Base-by-base conservation (phyloP, 2,888 invertebrate species). In the Pammene fasciana region DNA sequence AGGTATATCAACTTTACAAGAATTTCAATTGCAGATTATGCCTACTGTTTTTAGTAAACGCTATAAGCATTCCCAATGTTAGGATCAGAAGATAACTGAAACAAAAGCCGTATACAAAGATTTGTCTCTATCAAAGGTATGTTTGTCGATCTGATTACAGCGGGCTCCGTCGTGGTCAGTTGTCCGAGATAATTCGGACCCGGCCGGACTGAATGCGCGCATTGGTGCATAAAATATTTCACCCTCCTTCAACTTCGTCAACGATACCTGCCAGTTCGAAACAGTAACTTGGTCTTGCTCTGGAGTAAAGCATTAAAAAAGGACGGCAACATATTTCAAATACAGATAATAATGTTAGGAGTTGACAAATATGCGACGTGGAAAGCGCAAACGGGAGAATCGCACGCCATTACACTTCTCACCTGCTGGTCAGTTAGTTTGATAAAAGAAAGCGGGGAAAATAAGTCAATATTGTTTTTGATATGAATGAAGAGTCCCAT, bases 201-300 rank as follows among this genome's bases (percentile, higher is more conserved):
- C 87, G 84, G 79, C 82, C 34, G 75, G 72, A 72, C 85, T 81
- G 85, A 86, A 87, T 85, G 83, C 78, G 87, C 73, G 78, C 91
- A 89, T 77, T 86, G 92, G 86, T 81, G 93, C 93, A 90, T 93
- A 89, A 92, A 92, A 93, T 91, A 92, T 91, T 88, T 81, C 81
- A 78, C 79, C 59, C 59, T 50, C 62, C 16, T 41, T 38, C 64
- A 14, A 48, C 57, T 36, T 41, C 34, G 18, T 46, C 16, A 50
- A 59, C 18, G 13, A 52, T 18, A 52, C 46, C 38, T 3, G 11
- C 11, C 26, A 4, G 48, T 54, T 11, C 48, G 54, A 13, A 34
- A 60, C 13, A 10, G 34, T 26, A n/a, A n/a, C 14, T 59, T 36
- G 13, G 57, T 65, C 60, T 52, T 36, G 14, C 41, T 70, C 55